A percentile compares a stretch with the other conserved stretches of the same genome.
These are phyloP conservation scores for Calephelis perditalis DNA, from an alignment of 2,888 invertebrate genomes.

Conservation along the genomic window DNA sequence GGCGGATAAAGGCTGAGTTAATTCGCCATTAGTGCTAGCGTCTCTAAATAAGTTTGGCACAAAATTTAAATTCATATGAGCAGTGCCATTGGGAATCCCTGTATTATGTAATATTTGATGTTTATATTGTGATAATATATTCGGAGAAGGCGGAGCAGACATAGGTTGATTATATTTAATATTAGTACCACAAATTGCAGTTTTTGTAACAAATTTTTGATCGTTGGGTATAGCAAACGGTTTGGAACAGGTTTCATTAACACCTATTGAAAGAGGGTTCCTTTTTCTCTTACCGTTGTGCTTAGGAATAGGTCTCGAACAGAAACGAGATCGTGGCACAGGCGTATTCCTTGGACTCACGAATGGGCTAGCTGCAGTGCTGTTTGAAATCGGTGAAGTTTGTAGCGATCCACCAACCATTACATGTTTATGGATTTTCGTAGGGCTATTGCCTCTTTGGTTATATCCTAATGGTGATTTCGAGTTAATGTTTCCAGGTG, in stretches of 20 bases:
- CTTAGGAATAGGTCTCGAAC: slow-evolving; percentile 72
- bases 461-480: slow-evolving; percentile 63
- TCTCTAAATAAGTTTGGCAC: slow-evolving; percentile 67
- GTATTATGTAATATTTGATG: slow-evolving; percentile 69
- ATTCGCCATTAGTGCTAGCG: slow-evolving; percentile 56
- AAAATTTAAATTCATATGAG: slow-evolving; percentile 63
- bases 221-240: slow-evolving; percentile 68
- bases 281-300: slow-evolving; percentile 58
- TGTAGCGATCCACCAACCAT: slow-evolving; percentile 64
- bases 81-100: slow-evolving; percentile 56
- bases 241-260: slow-evolving; percentile 49
- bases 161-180: slow-evolving; percentile 72
- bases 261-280: slow-evolving; percentile 54
- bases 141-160: slow-evolving; percentile 85
- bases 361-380: slow-evolving; percentile 87
- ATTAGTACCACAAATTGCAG: slow-evolving; percentile 45
- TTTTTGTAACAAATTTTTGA: slow-evolving; percentile 58
- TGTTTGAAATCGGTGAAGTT: slow-evolving; percentile 76
- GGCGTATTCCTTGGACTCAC: slow-evolving; percentile 90
- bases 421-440: slow-evolving; percentile 51
- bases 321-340: slow-evolving; percentile 81
- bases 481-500: slow-evolving; percentile 73
- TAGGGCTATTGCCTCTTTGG: slow-evolving; percentile 57
- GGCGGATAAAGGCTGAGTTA: slow-evolving; percentile 57
- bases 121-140: slow-evolving; percentile 70